Base-by-base conservation (phyloP, 2,888 invertebrate species). In the Drosophila dives region DNA sequence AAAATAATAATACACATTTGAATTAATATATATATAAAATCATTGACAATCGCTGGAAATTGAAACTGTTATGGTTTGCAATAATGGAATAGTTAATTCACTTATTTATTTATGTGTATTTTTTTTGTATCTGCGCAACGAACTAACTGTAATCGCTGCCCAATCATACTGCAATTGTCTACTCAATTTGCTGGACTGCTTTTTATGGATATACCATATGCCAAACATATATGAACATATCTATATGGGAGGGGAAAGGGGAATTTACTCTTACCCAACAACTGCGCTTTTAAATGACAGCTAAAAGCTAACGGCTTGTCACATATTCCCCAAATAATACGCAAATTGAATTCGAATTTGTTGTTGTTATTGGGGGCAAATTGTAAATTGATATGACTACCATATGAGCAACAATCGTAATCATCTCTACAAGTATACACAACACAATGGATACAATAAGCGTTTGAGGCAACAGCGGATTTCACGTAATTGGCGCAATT, bases 401-500 rank as follows among this genome's bases (percentile, higher is more conserved):
- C 65, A 84, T 72, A 85, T 80, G 85, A 82, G 71, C 77, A 80
- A 72, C 77, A 76, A 72, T 81, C 73, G 80, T 72, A 83, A 78
- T 75, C 77, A 76, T 76, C 68, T 76, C 68, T 23, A 66, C 49
- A 65, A 63, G 38, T n/a, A 58, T 60, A 60, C 26, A 23, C 29
- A 29, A 29, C 29, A 68, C 65, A 64, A 76, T 63, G 33, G 64
- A 64, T 56, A 75, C 69, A 74, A 69, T 75, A 64, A 54, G 61
- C 60, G 45, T 58, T 79, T 60, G 67, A 65, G 74, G 81, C 63
- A 81, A 70, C 73, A 74, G 64, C 81, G 82, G 75, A 85, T 85
- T 85, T 58, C 66, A 54, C 72, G 83, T 83, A 83, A 87, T 83
- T 83, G 88, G 54, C 80, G 72, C 83, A 80, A 87, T 82, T 83